Conservation (phyloP, 1,140 invertebrate species). For the Ips typographus region DNA sequence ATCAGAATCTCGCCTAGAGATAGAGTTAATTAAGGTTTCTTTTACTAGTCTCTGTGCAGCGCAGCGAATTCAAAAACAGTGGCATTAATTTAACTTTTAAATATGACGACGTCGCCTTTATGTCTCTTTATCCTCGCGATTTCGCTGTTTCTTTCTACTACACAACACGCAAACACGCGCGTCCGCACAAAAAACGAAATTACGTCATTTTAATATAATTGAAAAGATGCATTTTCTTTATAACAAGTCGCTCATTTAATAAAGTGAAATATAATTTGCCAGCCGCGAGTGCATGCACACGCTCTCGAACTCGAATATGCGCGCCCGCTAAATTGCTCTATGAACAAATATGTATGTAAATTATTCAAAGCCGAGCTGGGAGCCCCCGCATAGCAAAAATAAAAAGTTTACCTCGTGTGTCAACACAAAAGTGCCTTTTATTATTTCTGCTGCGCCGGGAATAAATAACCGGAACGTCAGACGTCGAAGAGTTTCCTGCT, state of each 20-base stretch:
- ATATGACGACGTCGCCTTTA: no score
- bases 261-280: slow-evolving; percentile 3
- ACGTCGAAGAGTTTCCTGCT: neutral
- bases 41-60: no score
- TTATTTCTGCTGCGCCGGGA: neutral
- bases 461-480: neutral
- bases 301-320: neutral
- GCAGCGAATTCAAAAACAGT: no score
- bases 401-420: slow-evolving; percentile 1
- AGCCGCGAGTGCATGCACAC: neutral
- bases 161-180: no score
- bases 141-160: no score
- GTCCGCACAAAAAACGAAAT: neutral
- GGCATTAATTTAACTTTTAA: no score
- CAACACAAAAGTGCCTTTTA: slow-evolving; percentile 2
- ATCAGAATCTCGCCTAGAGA: no score
- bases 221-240: slow-evolving; percentile 1
- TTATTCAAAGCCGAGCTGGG: slow-evolving; percentile 3
- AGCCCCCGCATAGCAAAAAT: neutral
- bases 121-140: no score
- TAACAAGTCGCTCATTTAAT: neutral
- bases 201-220: neutral
- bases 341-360: slow-evolving; percentile 6
- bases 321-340: slow-evolving; percentile 1
- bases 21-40: no score